phyloP scores from a whole-genome alignment of 2,797 vertebrate species.

The Mormyrus proboscirostris region DNA sequence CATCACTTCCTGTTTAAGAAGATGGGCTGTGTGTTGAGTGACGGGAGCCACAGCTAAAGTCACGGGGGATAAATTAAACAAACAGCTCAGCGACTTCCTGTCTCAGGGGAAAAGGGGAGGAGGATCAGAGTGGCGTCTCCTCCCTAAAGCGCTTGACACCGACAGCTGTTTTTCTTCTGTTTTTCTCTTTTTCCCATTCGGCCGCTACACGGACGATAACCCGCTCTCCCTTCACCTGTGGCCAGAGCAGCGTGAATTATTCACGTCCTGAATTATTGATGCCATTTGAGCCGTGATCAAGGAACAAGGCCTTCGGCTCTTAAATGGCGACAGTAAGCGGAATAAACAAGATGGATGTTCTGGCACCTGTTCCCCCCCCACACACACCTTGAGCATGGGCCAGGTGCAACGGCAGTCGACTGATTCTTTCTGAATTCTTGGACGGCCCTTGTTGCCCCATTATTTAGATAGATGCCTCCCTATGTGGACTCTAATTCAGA shows the following conservation, averaged over 20 bases:
- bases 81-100: conserved; percentile 16
- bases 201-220: background rate
- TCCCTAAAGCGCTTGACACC: background rate
- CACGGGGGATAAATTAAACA: conserved; percentile 17
- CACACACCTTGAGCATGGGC: background rate
- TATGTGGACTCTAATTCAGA: background rate
- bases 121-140: background rate
- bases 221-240: conserved; percentile 19
- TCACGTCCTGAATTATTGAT: conserved; percentile 35
- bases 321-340: conserved; percentile 16
- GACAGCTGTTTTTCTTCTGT: background rate
- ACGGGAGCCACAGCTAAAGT: conserved; percentile 9
- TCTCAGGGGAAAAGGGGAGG: background rate
- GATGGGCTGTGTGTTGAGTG: background rate
- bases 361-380: background rate
- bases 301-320: conserved; percentile 21
- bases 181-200: too few species aligned
- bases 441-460: background rate
- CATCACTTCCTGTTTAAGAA: background rate
- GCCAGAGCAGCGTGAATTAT: conserved; percentile 32
- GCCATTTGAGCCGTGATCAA: conserved; percentile 27
- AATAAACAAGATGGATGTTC: conserved; percentile 3
- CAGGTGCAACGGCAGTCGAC: background rate
- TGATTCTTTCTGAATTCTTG: background rate
- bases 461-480: background rate